Percentiles rank a stretch among this genome's conserved stretches.
Evolutionary conservation across 1,140 invertebrate species (phyloP).

Genomic region (Medauroidea extradentata): DNA sequence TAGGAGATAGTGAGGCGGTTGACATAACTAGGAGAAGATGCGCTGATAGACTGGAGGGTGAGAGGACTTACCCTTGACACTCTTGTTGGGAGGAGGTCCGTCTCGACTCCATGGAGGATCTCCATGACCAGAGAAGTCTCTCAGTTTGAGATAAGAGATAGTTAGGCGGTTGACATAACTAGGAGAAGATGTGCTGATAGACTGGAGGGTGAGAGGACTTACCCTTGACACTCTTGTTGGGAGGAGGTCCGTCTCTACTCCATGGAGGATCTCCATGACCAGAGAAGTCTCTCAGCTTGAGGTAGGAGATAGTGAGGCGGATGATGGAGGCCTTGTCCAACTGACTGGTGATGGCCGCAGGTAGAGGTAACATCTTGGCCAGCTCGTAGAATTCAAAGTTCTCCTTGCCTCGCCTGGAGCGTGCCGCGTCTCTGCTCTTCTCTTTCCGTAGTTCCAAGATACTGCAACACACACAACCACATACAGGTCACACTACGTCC

Average conservation of each 20-base stretch:
- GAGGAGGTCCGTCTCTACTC: constrained; percentile 70
- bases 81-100: constrained; percentile 67
- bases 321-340: constrained; percentile 99
- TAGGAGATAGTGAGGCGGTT: no score
- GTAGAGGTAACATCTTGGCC: constrained; percentile 94
- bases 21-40: no score
- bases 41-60: no score
- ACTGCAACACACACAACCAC: constrained; percentile 55
- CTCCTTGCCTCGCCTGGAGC: constrained; percentile 91
- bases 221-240: constrained; percentile 84
- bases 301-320: constrained; percentile 94
- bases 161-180: no score
- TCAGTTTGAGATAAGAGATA: constrained; percentile 79
- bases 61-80: constrained; percentile 71
- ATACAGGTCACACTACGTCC: no score
- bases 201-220: constrained; percentile 32
- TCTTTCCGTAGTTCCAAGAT: constrained; percentile 95
- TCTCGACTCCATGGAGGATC: constrained; percentile 83
- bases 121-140: constrained; percentile 71
- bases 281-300: constrained; percentile 93
- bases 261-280: constrained; percentile 93
- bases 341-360: constrained; percentile 94
- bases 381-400: constrained; percentile 99
- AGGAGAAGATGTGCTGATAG: no score
- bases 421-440: constrained; percentile 92